Base-by-base conservation (phyloP, 2,888 invertebrate species). In the Acanthosoma haemorrhoidale region DNA sequence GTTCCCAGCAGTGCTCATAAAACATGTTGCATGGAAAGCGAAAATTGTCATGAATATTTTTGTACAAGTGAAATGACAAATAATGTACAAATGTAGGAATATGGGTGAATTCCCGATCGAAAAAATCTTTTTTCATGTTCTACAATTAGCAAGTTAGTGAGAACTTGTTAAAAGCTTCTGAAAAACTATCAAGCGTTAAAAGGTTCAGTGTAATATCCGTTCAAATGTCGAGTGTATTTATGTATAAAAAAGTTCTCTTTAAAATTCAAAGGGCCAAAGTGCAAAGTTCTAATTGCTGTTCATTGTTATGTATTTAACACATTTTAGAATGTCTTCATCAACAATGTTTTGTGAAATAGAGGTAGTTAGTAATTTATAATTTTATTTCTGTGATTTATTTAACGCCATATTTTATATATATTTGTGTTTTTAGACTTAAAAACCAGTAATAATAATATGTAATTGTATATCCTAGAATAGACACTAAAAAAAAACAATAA, bases 61-160 rank as follows among this genome's bases (percentile, higher is more conserved):
- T 73, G 67, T 73, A 73, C 64, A 69, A 68, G 73, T 73, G 71
- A 73, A 71, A 71, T 39, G 73, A 73, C 73, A 73, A 73, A 73
- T 73, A 73, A 73, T 29, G 13, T 68, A 34, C 32, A 58, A 32
- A 67, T 51, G 31, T 32, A 51, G 34, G 18, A 32, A 67, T 16
- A 31, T 32, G 34, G 16, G n/a, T 34, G n/a, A 38, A 36, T 8
- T 3, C 25, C 25, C 25, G 25, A 38, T 21, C 34, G 36, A 38
- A 61, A 61, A 21, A 61, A 16, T n/a, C n/a, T 61, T 34, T 36
- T 61, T 61, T 31, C 34, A 11, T 57, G 16, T 21, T 21, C 6
- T 38, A 13, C 16, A 5, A 38, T 34, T 36, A 11, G n/a, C 25
- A 21, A n/a, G 13, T 13, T 25, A 51, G 4, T 21, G 4, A 21